phyloP scores from a whole-genome alignment of 2,797 vertebrate species.

The Pseudomugil gertrudae region DNA sequence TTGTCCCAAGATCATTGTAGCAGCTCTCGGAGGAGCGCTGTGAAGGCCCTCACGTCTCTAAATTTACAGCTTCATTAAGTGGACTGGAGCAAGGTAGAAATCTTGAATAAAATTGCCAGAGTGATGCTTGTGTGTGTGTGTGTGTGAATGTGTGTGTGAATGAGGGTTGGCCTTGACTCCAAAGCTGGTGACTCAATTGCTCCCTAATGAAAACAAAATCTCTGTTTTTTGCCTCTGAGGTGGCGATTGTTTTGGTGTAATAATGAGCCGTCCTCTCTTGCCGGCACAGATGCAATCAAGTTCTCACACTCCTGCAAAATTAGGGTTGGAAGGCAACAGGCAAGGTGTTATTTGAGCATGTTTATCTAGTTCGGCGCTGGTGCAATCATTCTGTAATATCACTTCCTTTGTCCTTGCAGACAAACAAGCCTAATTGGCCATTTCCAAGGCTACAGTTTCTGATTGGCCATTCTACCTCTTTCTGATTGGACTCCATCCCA shows the following conservation, averaged over 20 bases:
- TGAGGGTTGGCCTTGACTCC: conserved; percentile 64
- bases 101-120: conserved; percentile 78
- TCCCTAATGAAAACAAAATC: conserved; percentile 79
- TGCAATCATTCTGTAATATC: conserved; percentile 79
- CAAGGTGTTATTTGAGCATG: conserved; percentile 73
- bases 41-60: conserved; percentile 73
- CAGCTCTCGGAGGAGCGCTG: conserved; percentile 80
- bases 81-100: conserved; percentile 81
- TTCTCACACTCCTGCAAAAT: conserved; percentile 72
- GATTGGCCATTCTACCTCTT: conserved; percentile 72
- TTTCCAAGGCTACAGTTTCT: conserved; percentile 66
- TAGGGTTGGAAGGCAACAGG: conserved; percentile 76
- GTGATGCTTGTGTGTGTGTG: conserved; percentile 39
- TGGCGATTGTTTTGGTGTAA: conserved; percentile 77
- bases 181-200: conserved; percentile 72
- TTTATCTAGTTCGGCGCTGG: conserved; percentile 67
- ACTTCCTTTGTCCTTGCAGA: conserved; percentile 76
- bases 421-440: conserved; percentile 78
- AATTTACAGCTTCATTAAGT: conserved; percentile 87
- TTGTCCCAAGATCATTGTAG: conserved; percentile 81
- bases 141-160: conserved; percentile 28
- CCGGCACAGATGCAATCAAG: conserved; percentile 71
- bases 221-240: conserved; percentile 69
- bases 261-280: conserved; percentile 70
- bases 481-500: conserved; percentile 72